Evolutionary conservation across 1,140 invertebrate species (phyloP), one percentile per base, ranked within the genome.

Genomic region (Zelostemma sp.): DNA sequence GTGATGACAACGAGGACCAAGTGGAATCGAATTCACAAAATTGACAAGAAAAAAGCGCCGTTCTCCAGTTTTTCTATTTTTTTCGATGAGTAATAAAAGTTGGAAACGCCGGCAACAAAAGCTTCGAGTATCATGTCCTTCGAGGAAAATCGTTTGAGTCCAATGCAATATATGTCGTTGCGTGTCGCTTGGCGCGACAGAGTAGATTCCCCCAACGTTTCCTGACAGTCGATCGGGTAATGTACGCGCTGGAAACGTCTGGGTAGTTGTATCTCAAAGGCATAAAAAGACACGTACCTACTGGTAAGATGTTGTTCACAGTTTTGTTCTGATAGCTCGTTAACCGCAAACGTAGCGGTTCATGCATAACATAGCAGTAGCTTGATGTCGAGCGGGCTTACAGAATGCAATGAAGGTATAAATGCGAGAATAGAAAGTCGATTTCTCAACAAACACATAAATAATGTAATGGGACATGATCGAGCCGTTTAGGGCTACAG

Each of bases 401-500:
- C 31, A 38, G 11, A 35, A 35, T n/a, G 28, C 21, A 35, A 18
- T 21, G 38, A 65, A 43, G 12, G 18, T 18, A 51, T 21, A 31
- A 11, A 48, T 31, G 46, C 5, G 21, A 28, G 31, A 76, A 74
- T 76, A 63, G 79, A 80, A 80, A 81, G 75, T 76, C 72, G 64
- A 70, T 80, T 78, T 77, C 75, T 72, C 75, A 65, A 73, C 56
- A 40, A 38, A 65, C 60, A 21, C 16, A 57, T 50, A 70, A 74
- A 78, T 74, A 74, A 77, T 77, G 74, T 66, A 80, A 76, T 74
- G 70, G 60, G 50, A 73, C 72, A 58, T 74, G 75, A 79, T 79
- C 65, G 65, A 16, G 50, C 41, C 18, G 55, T 68, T 73, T 66
- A 62, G 38, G 58, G 35, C 16, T 41, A 14, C 16, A 41, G 16